Conservation (phyloP, 2,797 vertebrate species). For the Pangasius macronema region DNA sequence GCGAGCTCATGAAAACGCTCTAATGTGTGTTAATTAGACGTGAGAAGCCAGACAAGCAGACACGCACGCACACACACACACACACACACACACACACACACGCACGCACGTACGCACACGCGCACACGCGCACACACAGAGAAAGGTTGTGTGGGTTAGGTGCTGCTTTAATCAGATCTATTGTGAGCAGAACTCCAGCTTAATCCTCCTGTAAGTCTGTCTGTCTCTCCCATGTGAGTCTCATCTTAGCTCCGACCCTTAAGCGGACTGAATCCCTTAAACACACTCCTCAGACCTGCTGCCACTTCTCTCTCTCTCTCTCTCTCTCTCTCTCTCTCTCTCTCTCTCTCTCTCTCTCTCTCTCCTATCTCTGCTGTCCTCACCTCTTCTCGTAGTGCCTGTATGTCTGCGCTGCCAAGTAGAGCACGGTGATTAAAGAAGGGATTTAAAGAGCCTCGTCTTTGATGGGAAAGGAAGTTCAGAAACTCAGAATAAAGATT, state of each 20-base stretch:
- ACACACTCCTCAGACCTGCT: neutral
- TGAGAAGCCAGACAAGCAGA: constrained; percentile 24
- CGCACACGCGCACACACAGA: constrained; percentile 28
- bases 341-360: neutral
- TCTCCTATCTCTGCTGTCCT: neutral
- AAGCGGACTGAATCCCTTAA: constrained; percentile 26
- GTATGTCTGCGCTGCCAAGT: neutral
- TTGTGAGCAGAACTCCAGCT: constrained; percentile 8
- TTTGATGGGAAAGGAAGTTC: neutral
- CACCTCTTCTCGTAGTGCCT: neutral
- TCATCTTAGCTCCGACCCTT: neutral
- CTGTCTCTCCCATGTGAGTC: constrained; percentile 2
- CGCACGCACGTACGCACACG: constrained; percentile 28
- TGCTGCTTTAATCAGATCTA: constrained; percentile 29
- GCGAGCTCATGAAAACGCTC: constrained; percentile 3
- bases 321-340: neutral
- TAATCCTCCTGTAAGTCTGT: constrained; percentile 34
- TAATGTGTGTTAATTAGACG: constrained; percentile 48
- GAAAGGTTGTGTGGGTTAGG: constrained; percentile 28
- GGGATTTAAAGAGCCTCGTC: neutral
- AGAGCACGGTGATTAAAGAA: neutral
- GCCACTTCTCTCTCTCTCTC: neutral
- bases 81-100: constrained; percentile 31
- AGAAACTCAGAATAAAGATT: neutral
- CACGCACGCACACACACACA: constrained; percentile 34